Evolutionary conservation across 2,797 vertebrate species (phyloP).

Genomic region (Sarcoramphus papa): DNA sequence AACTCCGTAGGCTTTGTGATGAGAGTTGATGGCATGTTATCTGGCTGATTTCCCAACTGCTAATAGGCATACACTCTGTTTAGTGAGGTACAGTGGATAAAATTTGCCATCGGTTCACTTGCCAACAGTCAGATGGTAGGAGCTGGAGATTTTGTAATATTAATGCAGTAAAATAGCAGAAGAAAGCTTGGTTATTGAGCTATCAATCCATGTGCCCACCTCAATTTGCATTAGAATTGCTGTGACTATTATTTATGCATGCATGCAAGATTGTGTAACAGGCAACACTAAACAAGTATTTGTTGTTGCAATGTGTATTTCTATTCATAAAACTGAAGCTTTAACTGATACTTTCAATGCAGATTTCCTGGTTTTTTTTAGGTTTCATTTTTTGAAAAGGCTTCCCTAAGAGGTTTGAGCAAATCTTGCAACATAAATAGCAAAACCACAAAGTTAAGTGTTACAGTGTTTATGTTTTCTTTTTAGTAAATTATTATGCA

Average conservation of each 20-base stretch:
- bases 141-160: not conserved
- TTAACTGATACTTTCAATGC: not conserved
- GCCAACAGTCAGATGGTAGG: not conserved
- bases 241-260: not conserved
- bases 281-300: not conserved
- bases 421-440: not conserved
- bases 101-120: slow-evolving; percentile 46
- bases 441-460: not conserved
- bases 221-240: not conserved
- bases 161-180: not conserved
- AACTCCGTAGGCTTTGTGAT: not conserved
- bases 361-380: not conserved
- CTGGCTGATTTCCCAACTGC: slow-evolving; percentile 30
- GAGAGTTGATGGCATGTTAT: not conserved
- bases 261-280: not conserved
- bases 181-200: not conserved
- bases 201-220: not conserved
- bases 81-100: not conserved
- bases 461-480: not conserved
- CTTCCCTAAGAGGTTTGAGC: not conserved
- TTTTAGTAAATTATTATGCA: not conserved
- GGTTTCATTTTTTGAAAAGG: not conserved
- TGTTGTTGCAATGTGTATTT: not conserved
- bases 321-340: not conserved
- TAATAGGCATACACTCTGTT: not conserved